Conservation (phyloP, 92 coral and sea anemone genomes). For the Ricordea florida region DNA sequence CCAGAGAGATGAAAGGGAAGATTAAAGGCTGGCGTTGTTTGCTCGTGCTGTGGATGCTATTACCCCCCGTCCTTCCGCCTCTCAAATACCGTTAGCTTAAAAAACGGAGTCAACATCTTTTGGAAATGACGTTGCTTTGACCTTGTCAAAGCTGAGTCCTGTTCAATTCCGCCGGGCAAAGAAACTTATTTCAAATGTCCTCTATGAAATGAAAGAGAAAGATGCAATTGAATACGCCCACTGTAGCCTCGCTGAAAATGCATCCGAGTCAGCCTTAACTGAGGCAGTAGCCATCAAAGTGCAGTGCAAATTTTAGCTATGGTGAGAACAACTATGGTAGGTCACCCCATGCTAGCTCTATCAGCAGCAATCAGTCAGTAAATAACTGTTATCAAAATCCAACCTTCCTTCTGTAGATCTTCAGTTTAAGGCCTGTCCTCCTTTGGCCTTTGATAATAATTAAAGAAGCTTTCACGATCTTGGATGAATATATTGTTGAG, state of each 20-base stretch:
- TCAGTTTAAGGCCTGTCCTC: not conserved
- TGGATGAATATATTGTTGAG: conserved; percentile 3
- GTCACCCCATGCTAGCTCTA: too few relatives aligned
- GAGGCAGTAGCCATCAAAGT: too few relatives aligned
- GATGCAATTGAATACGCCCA: too few relatives aligned
- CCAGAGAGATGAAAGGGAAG: not conserved
- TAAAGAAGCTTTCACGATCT: not conserved
- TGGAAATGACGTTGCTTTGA: conserved; percentile 35
- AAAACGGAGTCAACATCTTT: conserved; percentile 3
- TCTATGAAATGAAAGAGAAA: conserved; percentile 2
- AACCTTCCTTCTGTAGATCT: too few relatives aligned
- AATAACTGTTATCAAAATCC: too few relatives aligned
- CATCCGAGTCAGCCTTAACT: too few relatives aligned
- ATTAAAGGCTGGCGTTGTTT: not conserved
- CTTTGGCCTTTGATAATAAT: not conserved
- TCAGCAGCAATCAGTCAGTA: too few relatives aligned
- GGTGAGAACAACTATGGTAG: too few relatives aligned
- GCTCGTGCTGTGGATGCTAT: not conserved
- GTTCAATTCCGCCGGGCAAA: conserved; percentile 14
- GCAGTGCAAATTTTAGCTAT: too few relatives aligned
- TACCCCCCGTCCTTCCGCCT: not conserved
- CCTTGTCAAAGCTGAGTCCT: conserved; percentile 30
- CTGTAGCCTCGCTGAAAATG: too few relatives aligned
- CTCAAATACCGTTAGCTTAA: not conserved
- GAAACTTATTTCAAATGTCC: conserved; percentile 35